Evolutionary conservation across 2,113 vertebrate genomes (phyloP), one percentile per base, ranked within the genome.

Genomic region (Sinocyclocheilus anophthalmus): DNA sequence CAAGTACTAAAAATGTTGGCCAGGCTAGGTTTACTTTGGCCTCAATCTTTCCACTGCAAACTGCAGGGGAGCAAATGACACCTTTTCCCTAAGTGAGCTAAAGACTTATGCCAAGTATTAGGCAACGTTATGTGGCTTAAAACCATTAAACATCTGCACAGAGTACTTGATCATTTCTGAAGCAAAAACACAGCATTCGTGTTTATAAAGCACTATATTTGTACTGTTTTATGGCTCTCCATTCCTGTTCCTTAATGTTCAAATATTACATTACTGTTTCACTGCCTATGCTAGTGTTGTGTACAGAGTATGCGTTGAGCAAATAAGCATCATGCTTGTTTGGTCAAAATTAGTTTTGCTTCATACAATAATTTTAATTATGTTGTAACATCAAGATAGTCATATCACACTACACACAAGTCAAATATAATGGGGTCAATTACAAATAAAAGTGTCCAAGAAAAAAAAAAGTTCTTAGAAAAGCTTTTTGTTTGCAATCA

Each of bases 11-110:
- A 80, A 85, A 63, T 72, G 22, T 76, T 72, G 65, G 50, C 80
- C 84, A 48, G 59, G 26, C 22, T 67, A 5, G 69, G 69, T 81
- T 87, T 81, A 84, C 72, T 84, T 84, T 84, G 83, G 83, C 83
- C 53, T 33, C 30, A 39, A 24, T 26, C 48, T 70, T 85, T 79
- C 61, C 61, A 50, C 84, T 77, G 26, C 30, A 67, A 77, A 85
- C 55, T 79, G 33, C 33, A 80, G 45, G 84, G 30, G 33, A 53
- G 76, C 45, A 24, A 79, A 72, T 80, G 39, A 33, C 76, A 85
- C 76, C 76, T 80, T 72, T 69, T 61, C 84, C 48, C 42, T 37
- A 63, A 84, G 69, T 48, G n/a, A 84, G 82, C 76, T 80, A 37
- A 87, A 84, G 75, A n/a, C 30, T 8, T 10, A 24, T 6, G 83